Evolutionary conservation across 2,888 invertebrate species (phyloP).

Genomic region (Mythimna vitellina): DNA sequence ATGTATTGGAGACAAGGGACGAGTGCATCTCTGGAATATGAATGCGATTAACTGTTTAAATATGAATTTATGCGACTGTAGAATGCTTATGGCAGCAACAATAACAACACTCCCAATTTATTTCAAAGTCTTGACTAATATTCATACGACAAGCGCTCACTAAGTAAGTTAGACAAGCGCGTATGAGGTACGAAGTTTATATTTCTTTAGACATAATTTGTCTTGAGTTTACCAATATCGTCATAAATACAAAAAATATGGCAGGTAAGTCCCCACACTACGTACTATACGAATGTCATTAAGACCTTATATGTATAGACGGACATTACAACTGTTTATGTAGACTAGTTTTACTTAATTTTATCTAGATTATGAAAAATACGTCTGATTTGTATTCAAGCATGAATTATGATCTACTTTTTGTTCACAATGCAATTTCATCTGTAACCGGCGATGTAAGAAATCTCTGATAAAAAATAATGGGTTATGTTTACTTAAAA

Average conservation of each 20-base stretch:
- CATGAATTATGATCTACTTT: slow-evolving; percentile 11
- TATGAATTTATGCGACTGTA: slow-evolving; percentile 56
- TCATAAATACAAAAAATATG: slow-evolving; percentile 58
- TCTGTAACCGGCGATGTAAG: neutral
- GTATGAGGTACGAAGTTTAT: slow-evolving; percentile 45
- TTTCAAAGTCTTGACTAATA: slow-evolving; percentile 33
- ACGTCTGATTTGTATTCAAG: slow-evolving; percentile 12
- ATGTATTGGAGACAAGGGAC: slow-evolving; percentile 74
- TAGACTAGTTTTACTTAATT: slow-evolving; percentile 39
- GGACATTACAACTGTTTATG: slow-evolving; percentile 29
- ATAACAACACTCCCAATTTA: slow-evolving; percentile 36
- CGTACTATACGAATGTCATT: slow-evolving; percentile 20
- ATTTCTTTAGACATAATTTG: slow-evolving; percentile 51
- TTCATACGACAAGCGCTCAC: slow-evolving; percentile 25
- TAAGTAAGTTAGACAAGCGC: slow-evolving; percentile 31
- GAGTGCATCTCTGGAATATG: slow-evolving; percentile 71
- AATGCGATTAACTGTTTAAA: slow-evolving; percentile 44
- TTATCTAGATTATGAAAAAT: slow-evolving; percentile 56
- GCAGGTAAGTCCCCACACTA: slow-evolving; percentile 27
- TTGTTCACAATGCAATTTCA: slow-evolving; percentile 6
- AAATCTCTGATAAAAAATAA: slow-evolving; percentile 22
- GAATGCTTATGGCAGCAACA: slow-evolving; percentile 28
- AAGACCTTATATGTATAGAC: slow-evolving; percentile 39
- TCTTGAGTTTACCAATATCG: slow-evolving; percentile 51
- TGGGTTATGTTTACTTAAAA: slow-evolving; percentile 7